Conservation (phyloP, 2,797 vertebrate species). For the Oreochromis mossambicus region DNA sequence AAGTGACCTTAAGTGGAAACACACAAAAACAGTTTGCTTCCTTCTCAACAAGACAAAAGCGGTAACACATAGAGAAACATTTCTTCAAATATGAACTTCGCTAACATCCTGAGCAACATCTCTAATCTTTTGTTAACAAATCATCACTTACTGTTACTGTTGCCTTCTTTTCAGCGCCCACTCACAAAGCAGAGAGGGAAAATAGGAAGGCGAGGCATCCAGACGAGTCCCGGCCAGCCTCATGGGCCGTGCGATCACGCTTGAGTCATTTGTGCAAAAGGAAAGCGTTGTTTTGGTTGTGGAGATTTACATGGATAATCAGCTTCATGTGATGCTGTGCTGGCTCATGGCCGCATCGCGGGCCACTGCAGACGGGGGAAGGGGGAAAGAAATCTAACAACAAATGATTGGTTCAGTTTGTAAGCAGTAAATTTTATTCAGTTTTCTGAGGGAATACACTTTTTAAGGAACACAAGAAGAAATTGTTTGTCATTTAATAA, state of each 20-base stretch:
- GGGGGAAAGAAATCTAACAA: not conserved
- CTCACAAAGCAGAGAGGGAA: not conserved
- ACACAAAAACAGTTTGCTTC: not conserved
- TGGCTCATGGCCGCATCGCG: conserved; percentile 1
- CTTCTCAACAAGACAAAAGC: not conserved
- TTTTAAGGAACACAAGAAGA: not conserved
- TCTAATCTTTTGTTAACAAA: not conserved
- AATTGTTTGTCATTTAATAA: not conserved
- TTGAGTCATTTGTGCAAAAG: conserved; percentile 56
- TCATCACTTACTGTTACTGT: conserved; percentile 19
- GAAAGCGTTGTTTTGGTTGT: conserved; percentile 28
- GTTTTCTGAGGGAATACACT: not conserved
- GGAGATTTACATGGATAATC: conserved; percentile 54
- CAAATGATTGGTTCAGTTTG: not conserved
- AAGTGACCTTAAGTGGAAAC: not conserved
- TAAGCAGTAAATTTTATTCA: not conserved
- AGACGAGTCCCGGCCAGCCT: not conserved
- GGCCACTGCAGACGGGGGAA: not conserved
- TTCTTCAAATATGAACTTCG: rapidly evolving
- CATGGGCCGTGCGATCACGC: conserved; percentile 52
- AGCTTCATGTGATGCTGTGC: conserved; percentile 61
- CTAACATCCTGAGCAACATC: not conserved
- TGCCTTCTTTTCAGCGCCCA: not conserved
- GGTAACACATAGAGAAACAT: rapidly evolving
- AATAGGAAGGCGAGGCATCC: not conserved